Evolutionary conservation across 1,140 invertebrate genomes (phyloP).

Genomic region (Ostrea denselamellosa): DNA sequence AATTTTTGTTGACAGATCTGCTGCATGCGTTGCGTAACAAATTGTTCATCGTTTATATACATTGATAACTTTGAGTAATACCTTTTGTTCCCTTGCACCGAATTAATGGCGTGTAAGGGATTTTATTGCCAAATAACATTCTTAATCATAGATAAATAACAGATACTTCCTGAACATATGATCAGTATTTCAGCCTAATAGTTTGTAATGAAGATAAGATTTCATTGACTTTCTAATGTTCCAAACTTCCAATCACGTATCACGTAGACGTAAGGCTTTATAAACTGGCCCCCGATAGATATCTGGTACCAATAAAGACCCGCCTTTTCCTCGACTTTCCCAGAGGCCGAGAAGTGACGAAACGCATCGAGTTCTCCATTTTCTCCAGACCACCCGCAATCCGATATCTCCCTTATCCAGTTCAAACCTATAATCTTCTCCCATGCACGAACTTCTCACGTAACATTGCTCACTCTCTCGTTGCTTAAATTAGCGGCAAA

Average conservation of each 20-base stretch:
- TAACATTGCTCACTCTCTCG: constrained; percentile 10
- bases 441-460: background rate
- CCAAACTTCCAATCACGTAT: background rate
- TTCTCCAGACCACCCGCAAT: constrained; percentile 6
- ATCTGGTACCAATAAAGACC: background rate
- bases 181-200: background rate
- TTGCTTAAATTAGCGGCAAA: constrained; percentile 2
- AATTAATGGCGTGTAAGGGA: background rate
- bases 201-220: background rate
- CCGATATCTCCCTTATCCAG: background rate
- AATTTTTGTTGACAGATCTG: background rate
- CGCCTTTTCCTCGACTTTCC: background rate
- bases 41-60: constrained; percentile 36
- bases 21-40: constrained; percentile 27
- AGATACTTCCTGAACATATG: background rate
- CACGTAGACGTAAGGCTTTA: background rate
- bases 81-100: constrained; percentile 26
- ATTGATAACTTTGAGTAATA: constrained; percentile 5
- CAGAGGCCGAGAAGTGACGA: background rate
- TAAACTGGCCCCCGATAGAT: background rate
- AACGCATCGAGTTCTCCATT: background rate
- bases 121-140: background rate
- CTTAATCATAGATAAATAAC: background rate
- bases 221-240: background rate
- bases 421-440: background rate